Percentiles rank a stretch among this genome's conserved stretches.
Evolutionary conservation across 2,888 invertebrate genomes (phyloP).

Genomic region (Serrognathus titanus): DNA sequence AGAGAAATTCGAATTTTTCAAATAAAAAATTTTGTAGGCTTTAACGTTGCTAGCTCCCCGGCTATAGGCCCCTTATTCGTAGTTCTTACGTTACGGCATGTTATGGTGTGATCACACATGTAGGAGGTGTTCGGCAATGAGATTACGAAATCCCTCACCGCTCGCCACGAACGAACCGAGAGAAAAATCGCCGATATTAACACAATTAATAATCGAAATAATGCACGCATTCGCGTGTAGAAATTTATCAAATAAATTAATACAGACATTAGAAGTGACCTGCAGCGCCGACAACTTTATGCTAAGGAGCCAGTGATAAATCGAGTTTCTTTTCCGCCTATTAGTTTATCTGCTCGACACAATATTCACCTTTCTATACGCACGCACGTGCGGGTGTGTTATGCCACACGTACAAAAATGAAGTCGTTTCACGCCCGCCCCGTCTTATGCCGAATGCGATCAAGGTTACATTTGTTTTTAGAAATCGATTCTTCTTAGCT

Average conservation of each 20-base stretch:
- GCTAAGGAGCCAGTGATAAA: conserved; percentile 13
- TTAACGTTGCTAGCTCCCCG: too few relatives aligned
- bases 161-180: too few relatives aligned
- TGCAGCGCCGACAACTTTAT: conserved; percentile 5
- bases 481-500: not conserved
- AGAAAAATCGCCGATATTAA: not conserved
- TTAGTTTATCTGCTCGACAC: conserved; percentile 23
- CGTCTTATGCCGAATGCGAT: not conserved
- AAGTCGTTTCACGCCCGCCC: not conserved
- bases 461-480: conserved; percentile 3
- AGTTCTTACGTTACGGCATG: too few relatives aligned
- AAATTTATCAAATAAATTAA: conserved; percentile 16
- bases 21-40: too few relatives aligned
- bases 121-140: too few relatives aligned
- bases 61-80: too few relatives aligned
- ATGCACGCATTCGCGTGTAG: conserved; percentile 8
- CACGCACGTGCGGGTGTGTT: conserved; percentile 8
- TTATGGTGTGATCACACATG: too few relatives aligned
- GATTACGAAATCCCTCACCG: too few relatives aligned
- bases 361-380: conserved; percentile 16
- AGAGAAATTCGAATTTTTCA: too few relatives aligned
- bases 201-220: not conserved
- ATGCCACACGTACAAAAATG: conserved; percentile 3
- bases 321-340: conserved; percentile 23
- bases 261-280: conserved; percentile 8